Evolutionary conservation across 2,113 vertebrate genomes (phyloP).

Genomic region (Columba janthina): DNA sequence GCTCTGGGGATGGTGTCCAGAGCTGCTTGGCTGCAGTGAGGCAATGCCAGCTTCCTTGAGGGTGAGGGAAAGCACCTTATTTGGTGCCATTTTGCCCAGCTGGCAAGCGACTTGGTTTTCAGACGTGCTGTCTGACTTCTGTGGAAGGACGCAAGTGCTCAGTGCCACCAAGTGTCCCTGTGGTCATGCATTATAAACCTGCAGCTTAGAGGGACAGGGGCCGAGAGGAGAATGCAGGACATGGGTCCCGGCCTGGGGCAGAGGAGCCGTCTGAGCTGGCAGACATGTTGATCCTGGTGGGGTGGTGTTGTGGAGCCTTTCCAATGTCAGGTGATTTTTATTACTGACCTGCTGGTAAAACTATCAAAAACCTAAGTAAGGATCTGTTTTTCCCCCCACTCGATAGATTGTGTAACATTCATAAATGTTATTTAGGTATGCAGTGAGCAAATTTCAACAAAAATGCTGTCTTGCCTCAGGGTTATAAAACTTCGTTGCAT

Average conservation of each 20-base stretch:
- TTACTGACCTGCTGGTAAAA: background rate
- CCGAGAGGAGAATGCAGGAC: accelerated
- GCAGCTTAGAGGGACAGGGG: background rate
- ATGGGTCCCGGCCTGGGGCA: background rate
- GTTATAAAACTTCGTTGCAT: background rate
- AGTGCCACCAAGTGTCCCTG: accelerated
- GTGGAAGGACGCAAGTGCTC: accelerated
- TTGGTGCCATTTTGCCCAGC: background rate
- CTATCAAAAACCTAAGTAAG: background rate
- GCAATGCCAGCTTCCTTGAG: background rate
- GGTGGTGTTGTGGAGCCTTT: background rate
- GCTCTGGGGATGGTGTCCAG: background rate
- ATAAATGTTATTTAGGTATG: slow-evolving; percentile 1
- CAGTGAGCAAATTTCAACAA: background rate
- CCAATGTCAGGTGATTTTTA: background rate
- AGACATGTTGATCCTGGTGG: background rate
- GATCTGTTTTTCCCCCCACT: background rate
- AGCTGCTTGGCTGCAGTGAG: accelerated
- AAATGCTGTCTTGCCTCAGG: background rate
- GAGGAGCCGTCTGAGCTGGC: background rate
- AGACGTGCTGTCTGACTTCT: background rate
- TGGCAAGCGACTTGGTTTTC: background rate
- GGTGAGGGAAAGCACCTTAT: background rate
- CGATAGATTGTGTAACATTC: background rate
- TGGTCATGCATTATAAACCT: background rate